Evolutionary conservation across 2,797 vertebrate genomes (phyloP), one percentile per base, ranked within the genome.

Genomic region (Aplochiton taeniatus): DNA sequence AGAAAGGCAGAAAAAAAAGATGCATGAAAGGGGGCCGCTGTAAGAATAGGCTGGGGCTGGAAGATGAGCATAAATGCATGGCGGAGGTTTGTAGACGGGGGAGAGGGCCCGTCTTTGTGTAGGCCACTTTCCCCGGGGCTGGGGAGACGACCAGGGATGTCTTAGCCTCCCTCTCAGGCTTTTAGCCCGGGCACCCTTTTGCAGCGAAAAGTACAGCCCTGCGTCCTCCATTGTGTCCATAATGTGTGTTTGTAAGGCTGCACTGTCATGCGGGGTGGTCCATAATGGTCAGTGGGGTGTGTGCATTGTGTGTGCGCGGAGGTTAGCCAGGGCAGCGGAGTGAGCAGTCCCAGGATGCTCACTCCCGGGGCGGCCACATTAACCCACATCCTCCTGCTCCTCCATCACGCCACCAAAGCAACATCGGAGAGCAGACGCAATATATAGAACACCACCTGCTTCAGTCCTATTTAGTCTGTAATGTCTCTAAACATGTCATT

Each of bases 81-180:
- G 76, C 19, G 49, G 16, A 17, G 6, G 17, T 50, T 17, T n/a
- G 31, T 2, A 65, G 66, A 71, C 66, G 73, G 73, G 75, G 70
- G 31, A 19, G 52, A 77, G 82, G 18, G 16, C 52, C 53, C 61
- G 56, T 85, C 83, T 88, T 91, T 93, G 87, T 92, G 82, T 72
- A 44, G 80, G 76, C 86, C 86, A 85, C 85, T 85, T 80, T 91
- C 91, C 92, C 90, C 86, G 72, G 87, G 90, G 90, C 91, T 61
- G 75, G 69, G 76, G 70, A 89, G 87, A 87, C 83, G 86, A 69
- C 86, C 84, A 61, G 83, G 78, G 82, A 88, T 83, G 83, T 70
- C 83, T 82, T 81, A 79, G 80, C 78, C 84, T 85, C 79, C 80
- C 61, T 75, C 79, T 65, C 77, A 81, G 83, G 88, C 89, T 90